Evolutionary conservation across 2,888 invertebrate species (phyloP), one percentile per base, ranked within the genome.

Genomic region (Drosophila tanythrix): DNA sequence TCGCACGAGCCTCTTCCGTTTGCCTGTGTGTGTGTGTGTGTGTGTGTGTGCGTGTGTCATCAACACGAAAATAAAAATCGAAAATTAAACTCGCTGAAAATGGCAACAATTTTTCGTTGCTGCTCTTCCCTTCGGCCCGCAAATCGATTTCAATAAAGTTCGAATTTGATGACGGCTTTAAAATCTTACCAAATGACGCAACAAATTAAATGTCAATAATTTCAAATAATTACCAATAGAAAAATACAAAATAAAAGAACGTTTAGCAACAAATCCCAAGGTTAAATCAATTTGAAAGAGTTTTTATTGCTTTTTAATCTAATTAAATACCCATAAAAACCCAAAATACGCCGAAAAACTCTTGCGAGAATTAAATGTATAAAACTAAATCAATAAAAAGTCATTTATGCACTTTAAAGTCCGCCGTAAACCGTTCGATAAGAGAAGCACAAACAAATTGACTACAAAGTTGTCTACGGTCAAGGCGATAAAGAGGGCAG

Each of bases 71-170:
- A 84, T 87, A 84, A 84, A 84, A 87, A 87, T 87, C 84, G 84
- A 84, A 76, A 84, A 84, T 87, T 84, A 87, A 84, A 84, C 82
- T 82, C 84, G 36, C 68, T 73, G 70, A 66, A 81, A 87, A 80
- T 87, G 83, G 87, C 83, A 78, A 82, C 82, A 82, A 73, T 74
- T 70, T 72, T 46, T 75, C 59, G 48, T 56, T 67, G 38, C 53
- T 35, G 5, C 66, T 27, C n/a, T 25, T 52, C 52, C 29, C 40
- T 21, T 38, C 31, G 38, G 18, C 18, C 46, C 43, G 50, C 71
- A 73, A 83, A 87, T 87, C 84, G 87, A 84, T 87, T 82, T 82
- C 88, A 87, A 84, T 87, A 84, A 87, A 87, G 76, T 84, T 78
- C 36, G 74, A 87, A 75, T 80, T 82, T 80, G 71, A 74, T 82